phyloP scores from a whole-genome alignment of 1,140 invertebrate genomes.

The Drosophila melanogaster region DNA sequence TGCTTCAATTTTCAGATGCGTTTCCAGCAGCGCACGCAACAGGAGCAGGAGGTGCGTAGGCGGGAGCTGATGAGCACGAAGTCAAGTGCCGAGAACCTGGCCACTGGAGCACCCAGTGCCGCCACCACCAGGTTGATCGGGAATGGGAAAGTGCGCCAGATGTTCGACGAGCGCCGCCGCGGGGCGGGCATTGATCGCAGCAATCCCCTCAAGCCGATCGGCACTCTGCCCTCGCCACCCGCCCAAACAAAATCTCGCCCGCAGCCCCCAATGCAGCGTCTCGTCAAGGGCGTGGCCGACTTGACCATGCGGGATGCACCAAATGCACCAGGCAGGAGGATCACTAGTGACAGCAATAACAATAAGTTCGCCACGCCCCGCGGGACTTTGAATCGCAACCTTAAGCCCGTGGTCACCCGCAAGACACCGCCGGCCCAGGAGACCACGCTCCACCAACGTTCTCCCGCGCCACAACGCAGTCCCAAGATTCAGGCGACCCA shows the following conservation, averaged over 20 bases:
- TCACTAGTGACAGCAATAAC: constrained; percentile 57
- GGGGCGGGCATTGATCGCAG: constrained; percentile 91
- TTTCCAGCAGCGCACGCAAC: constrained; percentile 76
- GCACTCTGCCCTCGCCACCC: constrained; percentile 53
- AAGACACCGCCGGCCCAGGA: constrained; percentile 52
- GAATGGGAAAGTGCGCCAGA: constrained; percentile 87
- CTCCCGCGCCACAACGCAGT: constrained; percentile 10
- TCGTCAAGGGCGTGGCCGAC: constrained; percentile 51
- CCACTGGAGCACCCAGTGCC: constrained; percentile 18
- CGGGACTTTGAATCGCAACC: constrained; percentile 29
- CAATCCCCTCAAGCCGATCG: constrained; percentile 90
- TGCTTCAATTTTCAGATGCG: constrained; percentile 62
- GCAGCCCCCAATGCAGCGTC: constrained; percentile 21
- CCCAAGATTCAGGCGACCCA: neutral
- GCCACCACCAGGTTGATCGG: constrained; percentile 49
- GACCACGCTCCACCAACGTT: neutral
- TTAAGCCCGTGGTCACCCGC: constrained; percentile 58
- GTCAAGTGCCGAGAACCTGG: constrained; percentile 4
- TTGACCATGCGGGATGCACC: constrained; percentile 48
- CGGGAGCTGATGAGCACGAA: constrained; percentile 45
- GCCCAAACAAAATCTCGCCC: constrained; percentile 14
- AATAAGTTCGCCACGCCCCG: constrained; percentile 49
- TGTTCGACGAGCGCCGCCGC: constrained; percentile 91
- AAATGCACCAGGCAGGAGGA: constrained; percentile 1
- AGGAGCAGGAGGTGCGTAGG: constrained; percentile 69